These are phyloP conservation scores for Euura lappo DNA, from an alignment of 1,140 invertebrate genomes.

Conservation along the genomic window DNA sequence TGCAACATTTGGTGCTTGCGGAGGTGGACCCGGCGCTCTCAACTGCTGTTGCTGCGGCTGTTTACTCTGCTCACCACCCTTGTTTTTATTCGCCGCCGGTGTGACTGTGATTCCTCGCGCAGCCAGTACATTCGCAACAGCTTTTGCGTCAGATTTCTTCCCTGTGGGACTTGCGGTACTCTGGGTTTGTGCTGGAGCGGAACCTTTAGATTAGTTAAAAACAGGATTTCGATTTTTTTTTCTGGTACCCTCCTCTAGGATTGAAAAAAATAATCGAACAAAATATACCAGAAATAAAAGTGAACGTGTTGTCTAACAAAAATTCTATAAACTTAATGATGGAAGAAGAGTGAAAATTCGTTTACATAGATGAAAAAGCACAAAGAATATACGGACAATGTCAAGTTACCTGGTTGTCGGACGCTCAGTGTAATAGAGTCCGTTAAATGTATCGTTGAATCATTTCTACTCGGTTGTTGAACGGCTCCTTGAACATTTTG, in stretches of 20 bases:
- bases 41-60: constrained; percentile 37
- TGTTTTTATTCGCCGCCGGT: constrained; percentile 61
- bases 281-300: background rate
- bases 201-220: constrained; percentile 55
- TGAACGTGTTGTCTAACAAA: too few species aligned
- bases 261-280: background rate
- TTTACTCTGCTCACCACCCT: constrained; percentile 41
- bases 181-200: constrained; percentile 53
- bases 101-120: constrained; percentile 79
- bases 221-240: constrained; percentile 30
- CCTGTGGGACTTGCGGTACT: constrained; percentile 35
- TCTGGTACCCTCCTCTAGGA: background rate
- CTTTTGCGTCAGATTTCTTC: constrained; percentile 71
- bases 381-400: constrained; percentile 16
- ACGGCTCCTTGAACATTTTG: constrained; percentile 72
- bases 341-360: too few species aligned
- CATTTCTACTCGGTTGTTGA: constrained; percentile 58
- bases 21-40: constrained; percentile 34
- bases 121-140: constrained; percentile 76
- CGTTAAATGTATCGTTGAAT: constrained; percentile 66
- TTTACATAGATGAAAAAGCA: too few species aligned
- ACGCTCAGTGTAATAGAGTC: constrained; percentile 72
- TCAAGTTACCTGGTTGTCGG: constrained; percentile 58
- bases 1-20: constrained; percentile 40
- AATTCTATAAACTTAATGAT: too few species aligned